Evolutionary conservation across 2,113 vertebrate species (phyloP).

Genomic region (Megaleporinus macrocephalus): DNA sequence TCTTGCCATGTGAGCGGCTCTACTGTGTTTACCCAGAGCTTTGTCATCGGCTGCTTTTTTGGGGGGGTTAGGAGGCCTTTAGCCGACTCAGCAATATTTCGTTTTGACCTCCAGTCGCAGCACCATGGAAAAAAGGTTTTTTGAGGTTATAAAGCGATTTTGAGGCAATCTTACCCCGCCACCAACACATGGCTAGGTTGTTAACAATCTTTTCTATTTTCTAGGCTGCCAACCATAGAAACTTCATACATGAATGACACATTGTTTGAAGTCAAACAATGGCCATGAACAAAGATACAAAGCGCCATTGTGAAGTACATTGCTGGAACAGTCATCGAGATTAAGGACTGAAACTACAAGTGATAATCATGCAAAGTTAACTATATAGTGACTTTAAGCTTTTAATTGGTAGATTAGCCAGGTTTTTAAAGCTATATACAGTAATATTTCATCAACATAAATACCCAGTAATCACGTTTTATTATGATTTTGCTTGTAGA

Average conservation of each 20-base stretch:
- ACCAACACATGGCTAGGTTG: conserved; percentile 17
- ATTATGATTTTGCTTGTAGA: too few relatives aligned
- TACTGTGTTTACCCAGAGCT: not conserved
- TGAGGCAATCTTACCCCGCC: conserved; percentile 14
- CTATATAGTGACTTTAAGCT: too few relatives aligned
- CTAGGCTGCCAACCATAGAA: not conserved
- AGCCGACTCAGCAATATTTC: conserved; percentile 11
- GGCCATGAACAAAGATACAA: conserved; percentile 17
- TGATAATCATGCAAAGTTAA: too few relatives aligned
- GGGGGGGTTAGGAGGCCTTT: too few relatives aligned
- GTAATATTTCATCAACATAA: too few relatives aligned
- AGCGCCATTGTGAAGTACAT: not conserved
- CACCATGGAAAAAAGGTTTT: not conserved
- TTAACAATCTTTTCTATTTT: conserved; percentile 19
- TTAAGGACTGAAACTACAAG: not conserved
- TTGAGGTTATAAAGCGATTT: conserved; percentile 11
- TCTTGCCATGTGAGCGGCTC: not conserved
- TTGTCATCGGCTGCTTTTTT: not conserved
- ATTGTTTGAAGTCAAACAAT: not conserved
- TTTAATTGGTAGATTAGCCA: not conserved
- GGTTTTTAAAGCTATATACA: too few relatives aligned
- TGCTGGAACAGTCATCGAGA: not conserved
- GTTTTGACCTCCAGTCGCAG: not conserved
- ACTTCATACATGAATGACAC: not conserved
- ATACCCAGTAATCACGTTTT: too few relatives aligned